phyloP scores from a whole-genome alignment of 2,113 vertebrate genomes.

The Hypomesus transpacificus region DNA sequence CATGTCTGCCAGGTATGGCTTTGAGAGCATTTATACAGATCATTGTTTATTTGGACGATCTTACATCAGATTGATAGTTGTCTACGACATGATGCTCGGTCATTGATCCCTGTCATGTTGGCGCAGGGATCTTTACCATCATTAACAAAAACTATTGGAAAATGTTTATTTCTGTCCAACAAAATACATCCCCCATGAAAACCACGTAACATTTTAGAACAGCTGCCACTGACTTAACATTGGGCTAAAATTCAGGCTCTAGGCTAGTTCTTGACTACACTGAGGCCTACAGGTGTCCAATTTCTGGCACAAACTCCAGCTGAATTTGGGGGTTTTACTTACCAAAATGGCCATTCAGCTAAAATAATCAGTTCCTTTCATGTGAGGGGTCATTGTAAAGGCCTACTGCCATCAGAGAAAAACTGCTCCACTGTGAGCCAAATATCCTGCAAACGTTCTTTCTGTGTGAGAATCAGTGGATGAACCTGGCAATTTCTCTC shows the following conservation, averaged over 20 bases:
- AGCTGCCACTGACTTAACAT: neutral
- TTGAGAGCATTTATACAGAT: neutral
- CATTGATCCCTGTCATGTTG: no score
- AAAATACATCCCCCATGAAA: neutral
- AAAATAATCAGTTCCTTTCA: conserved; percentile 31
- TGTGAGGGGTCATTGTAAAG: conserved; percentile 21
- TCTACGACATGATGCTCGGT: no score
- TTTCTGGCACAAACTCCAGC: no score
- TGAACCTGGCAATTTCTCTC: conserved; percentile 3
- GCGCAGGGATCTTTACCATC: no score
- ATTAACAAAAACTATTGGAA: no score
- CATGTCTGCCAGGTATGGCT: neutral
- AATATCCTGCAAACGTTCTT: conserved; percentile 26
- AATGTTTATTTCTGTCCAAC: no score
- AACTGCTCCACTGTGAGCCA: neutral
- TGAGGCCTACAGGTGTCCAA: no score
- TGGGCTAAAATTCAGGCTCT: no score
- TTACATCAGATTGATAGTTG: no score
- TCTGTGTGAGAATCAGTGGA: conserved; percentile 1
- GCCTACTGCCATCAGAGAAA: conserved; percentile 17
- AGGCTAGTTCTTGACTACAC: no score
- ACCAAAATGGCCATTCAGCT: conserved; percentile 6
- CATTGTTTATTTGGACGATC: no score
- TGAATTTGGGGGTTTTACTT: neutral
- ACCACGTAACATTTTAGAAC: neutral